Conservation (phyloP, 2,113 vertebrate genomes). For the Antechinus flavipes region DNA sequence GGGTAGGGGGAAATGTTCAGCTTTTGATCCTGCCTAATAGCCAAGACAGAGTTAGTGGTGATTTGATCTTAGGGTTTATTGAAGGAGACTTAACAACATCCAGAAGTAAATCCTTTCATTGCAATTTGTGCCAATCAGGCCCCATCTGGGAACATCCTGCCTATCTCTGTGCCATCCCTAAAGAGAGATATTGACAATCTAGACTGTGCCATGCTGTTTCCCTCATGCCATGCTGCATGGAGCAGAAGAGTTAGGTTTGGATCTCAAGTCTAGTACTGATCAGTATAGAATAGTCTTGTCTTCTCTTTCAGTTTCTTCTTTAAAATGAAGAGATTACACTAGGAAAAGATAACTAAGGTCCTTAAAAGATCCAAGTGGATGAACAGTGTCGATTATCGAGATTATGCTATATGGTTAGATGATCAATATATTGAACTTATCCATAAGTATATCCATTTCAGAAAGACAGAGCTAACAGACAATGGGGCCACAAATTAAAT, state of each 20-base stretch:
- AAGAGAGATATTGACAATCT: not conserved
- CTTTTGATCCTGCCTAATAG: not conserved
- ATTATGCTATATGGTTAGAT: not conserved
- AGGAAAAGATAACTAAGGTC: not conserved
- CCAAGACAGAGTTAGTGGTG: not conserved
- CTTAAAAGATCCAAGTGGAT: not conserved
- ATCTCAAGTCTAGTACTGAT: not conserved
- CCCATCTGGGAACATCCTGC: not conserved
- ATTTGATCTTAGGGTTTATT: not conserved
- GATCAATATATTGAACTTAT: not conserved
- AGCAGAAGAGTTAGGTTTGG: not conserved
- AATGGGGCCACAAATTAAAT: not conserved
- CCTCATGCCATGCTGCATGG: too few relatives aligned
- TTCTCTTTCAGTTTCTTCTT: not conserved
- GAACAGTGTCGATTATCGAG: not conserved
- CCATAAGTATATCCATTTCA: not conserved
- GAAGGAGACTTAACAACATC: not conserved
- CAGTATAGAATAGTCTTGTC: not conserved
- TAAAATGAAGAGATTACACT: not conserved
- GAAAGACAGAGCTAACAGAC: not conserved
- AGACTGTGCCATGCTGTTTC: not conserved
- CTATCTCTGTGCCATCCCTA: not conserved
- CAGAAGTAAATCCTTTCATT: not conserved
- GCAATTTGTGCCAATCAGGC: not conserved
- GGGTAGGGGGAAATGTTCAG: not conserved